phyloP scores from a whole-genome alignment of 2,888 invertebrate genomes.

The Melieria omissa region DNA sequence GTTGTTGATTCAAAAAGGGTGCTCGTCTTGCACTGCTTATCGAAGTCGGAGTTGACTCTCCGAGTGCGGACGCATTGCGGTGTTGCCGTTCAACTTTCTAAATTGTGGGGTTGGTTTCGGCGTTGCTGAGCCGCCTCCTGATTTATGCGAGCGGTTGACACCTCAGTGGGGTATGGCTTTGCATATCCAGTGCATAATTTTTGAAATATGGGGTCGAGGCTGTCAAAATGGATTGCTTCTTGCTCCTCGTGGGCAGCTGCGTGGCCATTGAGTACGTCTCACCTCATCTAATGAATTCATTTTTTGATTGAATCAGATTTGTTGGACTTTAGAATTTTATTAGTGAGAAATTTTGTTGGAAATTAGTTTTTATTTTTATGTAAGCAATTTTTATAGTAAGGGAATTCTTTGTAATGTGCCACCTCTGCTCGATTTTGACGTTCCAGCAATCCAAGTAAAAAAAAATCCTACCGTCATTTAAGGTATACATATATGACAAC shows the following conservation, averaged over 20 bases:
- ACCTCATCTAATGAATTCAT: conserved; percentile 37
- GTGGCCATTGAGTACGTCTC: conserved; percentile 35
- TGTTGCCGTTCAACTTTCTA: conserved; percentile 47
- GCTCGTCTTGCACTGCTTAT: conserved; percentile 53
- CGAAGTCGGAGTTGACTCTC: conserved; percentile 34
- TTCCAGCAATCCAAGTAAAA: no score
- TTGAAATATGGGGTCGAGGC: conserved; percentile 48
- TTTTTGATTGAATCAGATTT: no score
- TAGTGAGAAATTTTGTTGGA: no score
- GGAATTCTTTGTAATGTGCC: no score
- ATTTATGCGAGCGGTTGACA: conserved; percentile 43
- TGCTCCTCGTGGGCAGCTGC: conserved; percentile 18
- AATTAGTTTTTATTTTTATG: no score
- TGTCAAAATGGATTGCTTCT: conserved; percentile 44
- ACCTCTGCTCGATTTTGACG: no score
- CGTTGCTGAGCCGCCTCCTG: conserved; percentile 40
- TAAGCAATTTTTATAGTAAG: no score
- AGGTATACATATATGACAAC: no score
- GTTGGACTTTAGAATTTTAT: no score
- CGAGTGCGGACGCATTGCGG: conserved; percentile 58
- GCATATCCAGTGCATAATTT: conserved; percentile 66
- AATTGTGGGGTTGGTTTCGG: conserved; percentile 38
- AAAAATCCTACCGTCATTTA: no score
- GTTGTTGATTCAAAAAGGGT: conserved; percentile 52
- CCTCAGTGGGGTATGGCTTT: conserved; percentile 67